phyloP scores from a whole-genome alignment of 2,888 invertebrate species.

The Phaedon cochleariae region DNA sequence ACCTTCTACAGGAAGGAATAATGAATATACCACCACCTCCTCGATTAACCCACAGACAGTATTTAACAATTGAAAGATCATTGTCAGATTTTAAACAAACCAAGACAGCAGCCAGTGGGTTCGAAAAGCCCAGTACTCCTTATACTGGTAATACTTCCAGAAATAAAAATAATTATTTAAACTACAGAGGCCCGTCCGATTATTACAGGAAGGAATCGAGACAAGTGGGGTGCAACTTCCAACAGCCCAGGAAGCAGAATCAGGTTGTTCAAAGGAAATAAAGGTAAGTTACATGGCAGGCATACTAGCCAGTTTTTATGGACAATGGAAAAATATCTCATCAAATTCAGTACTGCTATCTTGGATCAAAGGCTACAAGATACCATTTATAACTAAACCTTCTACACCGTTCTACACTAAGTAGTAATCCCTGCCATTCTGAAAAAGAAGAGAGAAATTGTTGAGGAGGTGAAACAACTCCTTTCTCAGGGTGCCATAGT shows the following conservation, averaged over 20 bases:
- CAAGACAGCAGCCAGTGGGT: background rate
- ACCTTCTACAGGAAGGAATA: no score
- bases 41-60: no score
- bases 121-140: background rate
- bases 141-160: background rate
- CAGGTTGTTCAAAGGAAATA: slow-evolving; percentile 3
- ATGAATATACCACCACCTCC: no score
- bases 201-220: background rate
- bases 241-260: background rate
- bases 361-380: background rate
- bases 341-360: background rate
- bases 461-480: background rate
- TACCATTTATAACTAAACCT: background rate
- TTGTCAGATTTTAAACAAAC: background rate
- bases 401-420: background rate
- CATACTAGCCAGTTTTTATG: background rate
- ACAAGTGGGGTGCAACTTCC: background rate
- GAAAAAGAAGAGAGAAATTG: background rate
- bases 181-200: slow-evolving; percentile 3
- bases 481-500: slow-evolving; percentile 12
- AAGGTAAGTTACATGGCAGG: background rate
- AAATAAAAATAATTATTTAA: background rate
- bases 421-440: background rate
- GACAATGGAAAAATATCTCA: background rate
- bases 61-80: background rate